These are phyloP conservation scores for Sthenelais limicola DNA, from an alignment of 2,888 invertebrate species.

Conservation along the genomic window DNA sequence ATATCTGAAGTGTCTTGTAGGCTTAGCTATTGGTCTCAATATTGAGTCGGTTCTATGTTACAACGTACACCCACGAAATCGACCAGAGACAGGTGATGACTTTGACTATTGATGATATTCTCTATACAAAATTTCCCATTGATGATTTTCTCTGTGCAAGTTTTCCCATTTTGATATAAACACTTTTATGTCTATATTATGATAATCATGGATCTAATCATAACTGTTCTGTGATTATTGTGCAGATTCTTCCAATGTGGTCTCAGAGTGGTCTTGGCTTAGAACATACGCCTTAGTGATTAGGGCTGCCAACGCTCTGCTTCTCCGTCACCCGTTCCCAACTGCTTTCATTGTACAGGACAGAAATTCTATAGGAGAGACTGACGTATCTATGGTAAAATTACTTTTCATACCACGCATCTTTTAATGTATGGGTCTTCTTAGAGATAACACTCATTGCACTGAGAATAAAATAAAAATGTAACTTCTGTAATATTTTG, in stretches of 20 bases:
- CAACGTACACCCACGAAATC: conserved; percentile 74
- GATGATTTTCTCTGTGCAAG: not conserved
- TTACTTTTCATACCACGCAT: no score
- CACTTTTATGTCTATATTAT: not conserved
- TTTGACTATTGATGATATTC: not conserved
- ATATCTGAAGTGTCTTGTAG: conserved; percentile 77
- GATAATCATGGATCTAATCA: not conserved
- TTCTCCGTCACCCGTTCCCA: conserved; percentile 71
- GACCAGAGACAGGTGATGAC: conserved; percentile 48
- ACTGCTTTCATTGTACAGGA: conserved; percentile 36
- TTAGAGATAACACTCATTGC: no score
- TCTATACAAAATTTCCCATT: not conserved
- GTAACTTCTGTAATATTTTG: no score
- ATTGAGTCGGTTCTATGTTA: conserved; percentile 76
- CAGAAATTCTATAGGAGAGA: conserved; percentile 1
- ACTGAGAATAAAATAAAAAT: no score
- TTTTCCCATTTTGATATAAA: not conserved
- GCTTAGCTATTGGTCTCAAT: conserved; percentile 75
- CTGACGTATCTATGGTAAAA: no score
- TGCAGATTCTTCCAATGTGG: conserved; percentile 44
- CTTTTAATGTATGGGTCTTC: no score
- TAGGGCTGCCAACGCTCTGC: conserved; percentile 76
- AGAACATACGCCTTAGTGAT: conserved; percentile 76
- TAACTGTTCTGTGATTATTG: not conserved
- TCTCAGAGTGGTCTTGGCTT: conserved; percentile 77